phyloP scores from a whole-genome alignment of 23 tunicate genomes.

The Diplosoma virens region DNA sequence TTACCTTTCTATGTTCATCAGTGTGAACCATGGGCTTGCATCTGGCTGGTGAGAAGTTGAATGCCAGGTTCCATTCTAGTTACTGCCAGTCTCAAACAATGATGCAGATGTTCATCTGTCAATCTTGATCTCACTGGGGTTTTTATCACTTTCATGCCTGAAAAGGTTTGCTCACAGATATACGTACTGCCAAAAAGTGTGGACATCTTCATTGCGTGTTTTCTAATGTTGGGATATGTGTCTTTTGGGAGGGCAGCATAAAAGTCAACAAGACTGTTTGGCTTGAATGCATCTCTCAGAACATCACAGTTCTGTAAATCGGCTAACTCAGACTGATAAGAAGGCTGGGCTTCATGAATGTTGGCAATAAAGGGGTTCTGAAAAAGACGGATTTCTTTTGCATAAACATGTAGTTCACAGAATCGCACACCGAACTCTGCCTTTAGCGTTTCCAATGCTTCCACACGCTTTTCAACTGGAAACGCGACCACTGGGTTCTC shows the following conservation, averaged over 20 bases:
- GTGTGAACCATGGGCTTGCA: background rate
- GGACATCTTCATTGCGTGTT: background rate
- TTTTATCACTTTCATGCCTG: too few species aligned
- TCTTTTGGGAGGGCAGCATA: background rate
- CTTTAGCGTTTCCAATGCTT: background rate
- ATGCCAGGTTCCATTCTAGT: background rate
- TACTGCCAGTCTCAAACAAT: too few species aligned
- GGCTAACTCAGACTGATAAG: background rate
- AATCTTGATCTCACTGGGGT: too few species aligned
- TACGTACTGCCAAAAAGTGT: too few species aligned
- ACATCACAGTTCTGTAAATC: too few species aligned
- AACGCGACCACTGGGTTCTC: conserved; percentile 1
- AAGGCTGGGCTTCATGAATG: background rate
- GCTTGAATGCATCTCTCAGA: too few species aligned
- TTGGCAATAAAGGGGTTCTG: background rate
- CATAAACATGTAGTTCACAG: background rate
- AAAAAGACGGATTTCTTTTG: background rate
- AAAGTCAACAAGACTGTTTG: background rate
- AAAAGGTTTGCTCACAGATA: too few species aligned
- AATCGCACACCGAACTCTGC: background rate
- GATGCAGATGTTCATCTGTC: too few species aligned
- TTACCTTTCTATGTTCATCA: background rate
- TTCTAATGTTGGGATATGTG: too few species aligned
- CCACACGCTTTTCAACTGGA: too few species aligned
- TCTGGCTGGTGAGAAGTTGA: background rate